These are phyloP conservation scores for Atlantisia rogersi DNA, from an alignment of 2,113 vertebrate species.

Conservation along the genomic window DNA sequence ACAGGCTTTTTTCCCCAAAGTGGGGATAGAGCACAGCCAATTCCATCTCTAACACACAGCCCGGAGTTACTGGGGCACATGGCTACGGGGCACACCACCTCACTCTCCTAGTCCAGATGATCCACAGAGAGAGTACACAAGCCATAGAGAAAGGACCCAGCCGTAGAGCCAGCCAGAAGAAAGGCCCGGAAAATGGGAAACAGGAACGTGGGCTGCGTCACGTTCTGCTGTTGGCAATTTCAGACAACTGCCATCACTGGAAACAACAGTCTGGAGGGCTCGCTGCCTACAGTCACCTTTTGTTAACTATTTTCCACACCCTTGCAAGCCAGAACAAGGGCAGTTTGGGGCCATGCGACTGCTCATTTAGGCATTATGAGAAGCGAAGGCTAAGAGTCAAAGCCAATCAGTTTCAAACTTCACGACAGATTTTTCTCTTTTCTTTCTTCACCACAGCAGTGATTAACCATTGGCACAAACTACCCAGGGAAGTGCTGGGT, in stretches of 20 bases:
- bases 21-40: not conserved
- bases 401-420: not conserved
- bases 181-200: not conserved
- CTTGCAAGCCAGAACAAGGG: not conserved
- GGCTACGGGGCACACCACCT: rapidly evolving
- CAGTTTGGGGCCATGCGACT: not conserved
- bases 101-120: not conserved
- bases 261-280: not conserved
- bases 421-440: not conserved
- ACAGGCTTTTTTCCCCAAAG: rapidly evolving
- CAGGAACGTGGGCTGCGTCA: not conserved
- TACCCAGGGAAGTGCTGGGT: not conserved
- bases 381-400: not conserved
- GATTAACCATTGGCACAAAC: not conserved
- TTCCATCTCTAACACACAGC: rapidly evolving
- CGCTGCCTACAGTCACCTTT: not conserved
- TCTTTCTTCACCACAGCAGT: not conserved
- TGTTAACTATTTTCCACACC: not conserved
- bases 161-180: not conserved
- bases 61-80: not conserved
- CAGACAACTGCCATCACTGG: not conserved
- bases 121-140: not conserved
- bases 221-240: not conserved
- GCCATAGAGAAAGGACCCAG: not conserved
- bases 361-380: not conserved